Conservation (phyloP, 1,140 invertebrate genomes). For the Cydia fagiglandana region DNA sequence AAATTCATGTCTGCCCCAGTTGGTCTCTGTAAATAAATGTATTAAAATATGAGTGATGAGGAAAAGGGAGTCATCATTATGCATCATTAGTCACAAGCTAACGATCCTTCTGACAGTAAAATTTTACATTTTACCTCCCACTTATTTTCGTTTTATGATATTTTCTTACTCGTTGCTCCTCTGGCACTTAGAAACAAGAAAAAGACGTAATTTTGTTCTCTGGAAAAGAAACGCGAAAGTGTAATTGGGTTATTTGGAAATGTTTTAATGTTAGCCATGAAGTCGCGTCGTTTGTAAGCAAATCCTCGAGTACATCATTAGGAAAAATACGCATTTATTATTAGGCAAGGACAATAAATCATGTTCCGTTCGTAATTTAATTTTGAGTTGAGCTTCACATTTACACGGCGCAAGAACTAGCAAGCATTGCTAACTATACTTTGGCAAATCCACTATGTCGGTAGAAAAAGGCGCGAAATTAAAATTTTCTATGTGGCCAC, state of each 20-base stretch:
- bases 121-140: constrained; percentile 13
- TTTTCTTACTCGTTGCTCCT: background rate
- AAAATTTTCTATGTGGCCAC: no score
- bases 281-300: background rate
- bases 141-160: background rate
- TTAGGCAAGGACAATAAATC: background rate
- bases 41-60: constrained; percentile 17
- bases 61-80: constrained; percentile 24
- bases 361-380: no score
- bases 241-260: constrained; percentile 19
- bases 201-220: constrained; percentile 20
- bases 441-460: no score
- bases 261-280: constrained; percentile 27
- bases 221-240: background rate
- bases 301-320: background rate
- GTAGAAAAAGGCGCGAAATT: no score
- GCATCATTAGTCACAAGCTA: constrained; percentile 16
- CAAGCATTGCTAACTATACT: no score
- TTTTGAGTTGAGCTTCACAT: background rate
- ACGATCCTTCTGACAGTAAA: constrained; percentile 9
- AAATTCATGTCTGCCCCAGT: background rate
- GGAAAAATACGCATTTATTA: background rate
- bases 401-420: no score
- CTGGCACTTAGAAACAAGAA: background rate
- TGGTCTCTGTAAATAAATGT: background rate